Conservation (phyloP, 37 sponge, comb jelly and placozoan species). For the Tethya wilhelma region DNA sequence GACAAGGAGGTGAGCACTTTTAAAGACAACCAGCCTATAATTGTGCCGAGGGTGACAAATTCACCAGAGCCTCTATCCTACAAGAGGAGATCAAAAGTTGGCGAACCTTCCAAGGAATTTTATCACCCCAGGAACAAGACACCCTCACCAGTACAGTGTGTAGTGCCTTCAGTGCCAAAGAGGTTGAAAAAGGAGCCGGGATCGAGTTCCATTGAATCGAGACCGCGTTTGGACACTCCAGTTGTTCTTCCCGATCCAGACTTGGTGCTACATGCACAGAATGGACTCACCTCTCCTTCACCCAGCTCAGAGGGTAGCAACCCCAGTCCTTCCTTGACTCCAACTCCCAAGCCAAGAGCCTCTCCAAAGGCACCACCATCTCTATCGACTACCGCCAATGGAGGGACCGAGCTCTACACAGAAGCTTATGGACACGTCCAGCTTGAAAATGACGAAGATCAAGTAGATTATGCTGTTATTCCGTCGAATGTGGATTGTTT, state of each 20-base stretch:
- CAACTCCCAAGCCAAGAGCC: background rate
- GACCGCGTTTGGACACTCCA: constrained; percentile 21
- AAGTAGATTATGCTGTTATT: background rate
- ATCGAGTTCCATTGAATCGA: background rate
- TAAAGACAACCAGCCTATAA: constrained; percentile 1
- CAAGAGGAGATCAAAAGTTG: background rate
- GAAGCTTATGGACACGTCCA: constrained; percentile 3
- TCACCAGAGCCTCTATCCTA: no score
- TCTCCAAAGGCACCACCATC: background rate
- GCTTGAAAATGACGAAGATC: background rate
- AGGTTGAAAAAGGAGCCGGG: background rate
- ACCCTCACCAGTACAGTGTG: background rate
- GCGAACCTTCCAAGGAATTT: constrained; percentile 7
- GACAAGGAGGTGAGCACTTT: background rate
- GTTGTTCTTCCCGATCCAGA: background rate
- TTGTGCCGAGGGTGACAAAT: background rate
- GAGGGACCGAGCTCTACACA: background rate
- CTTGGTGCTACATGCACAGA: background rate
- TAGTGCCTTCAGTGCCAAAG: background rate
- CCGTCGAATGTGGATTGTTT: background rate
- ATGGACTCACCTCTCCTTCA: background rate
- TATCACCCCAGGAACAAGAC: background rate
- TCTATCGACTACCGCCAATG: background rate
- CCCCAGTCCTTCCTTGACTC: background rate
- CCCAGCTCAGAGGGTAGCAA: background rate